These are phyloP conservation scores for Piprites chloris DNA, from an alignment of 2,113 vertebrate genomes.

Conservation along the genomic window DNA sequence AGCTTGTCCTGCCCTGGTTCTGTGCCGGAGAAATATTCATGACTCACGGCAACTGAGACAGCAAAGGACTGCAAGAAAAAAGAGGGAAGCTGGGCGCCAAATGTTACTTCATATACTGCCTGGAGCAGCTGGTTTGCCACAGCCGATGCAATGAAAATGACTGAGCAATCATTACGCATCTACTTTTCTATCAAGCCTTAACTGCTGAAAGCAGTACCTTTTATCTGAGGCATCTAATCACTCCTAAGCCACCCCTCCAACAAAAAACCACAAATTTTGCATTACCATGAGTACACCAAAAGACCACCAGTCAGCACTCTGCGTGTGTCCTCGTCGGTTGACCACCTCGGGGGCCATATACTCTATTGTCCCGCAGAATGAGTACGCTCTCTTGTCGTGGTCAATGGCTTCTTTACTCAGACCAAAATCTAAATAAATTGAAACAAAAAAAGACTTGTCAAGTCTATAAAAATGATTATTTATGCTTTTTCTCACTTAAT, in stretches of 20 bases:
- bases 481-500: background rate
- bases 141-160: background rate
- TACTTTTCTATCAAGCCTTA: background rate
- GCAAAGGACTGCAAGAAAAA: background rate
- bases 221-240: background rate
- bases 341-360: slow-evolving; percentile 98
- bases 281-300: slow-evolving; percentile 94
- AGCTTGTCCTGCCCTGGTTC: background rate
- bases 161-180: background rate
- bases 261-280: background rate
- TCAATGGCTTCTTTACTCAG: slow-evolving; percentile 96
- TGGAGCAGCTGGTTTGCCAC: background rate
- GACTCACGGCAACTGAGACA: background rate
- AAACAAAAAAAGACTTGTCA: background rate
- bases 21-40: background rate
- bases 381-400: slow-evolving; percentile 93
- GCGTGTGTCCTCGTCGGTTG: slow-evolving; percentile 91
- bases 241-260: background rate
- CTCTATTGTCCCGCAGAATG: slow-evolving; percentile 95
- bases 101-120: background rate
- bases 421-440: slow-evolving; percentile 84
- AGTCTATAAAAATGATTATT: background rate
- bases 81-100: background rate
- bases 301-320: slow-evolving; percentile 98
- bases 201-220: background rate